A percentile compares a stretch with the other conserved stretches of the same genome.
These are phyloP conservation scores for Epinephelus malabaricus DNA, from an alignment of 2,797 vertebrate genomes.

Conservation along the genomic window DNA sequence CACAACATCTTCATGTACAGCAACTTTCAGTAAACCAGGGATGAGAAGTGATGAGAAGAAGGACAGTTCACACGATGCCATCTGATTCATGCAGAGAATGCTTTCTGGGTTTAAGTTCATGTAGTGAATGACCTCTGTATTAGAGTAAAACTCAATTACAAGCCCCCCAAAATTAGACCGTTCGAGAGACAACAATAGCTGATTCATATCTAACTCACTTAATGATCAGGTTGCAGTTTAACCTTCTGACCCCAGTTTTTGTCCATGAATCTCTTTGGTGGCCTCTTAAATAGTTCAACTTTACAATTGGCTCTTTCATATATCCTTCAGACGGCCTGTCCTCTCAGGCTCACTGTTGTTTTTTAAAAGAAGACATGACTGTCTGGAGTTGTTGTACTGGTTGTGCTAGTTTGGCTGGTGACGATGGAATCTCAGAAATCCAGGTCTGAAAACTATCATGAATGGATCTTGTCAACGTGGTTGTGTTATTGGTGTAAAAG, in stretches of 20 bases:
- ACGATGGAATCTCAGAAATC: slow-evolving; percentile 42
- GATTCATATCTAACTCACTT: slow-evolving; percentile 55
- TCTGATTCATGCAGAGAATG: background rate
- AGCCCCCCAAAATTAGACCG: slow-evolving; percentile 7
- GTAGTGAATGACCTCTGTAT: slow-evolving; percentile 1
- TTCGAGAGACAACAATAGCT: slow-evolving; percentile 56
- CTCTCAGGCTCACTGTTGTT: slow-evolving; percentile 43
- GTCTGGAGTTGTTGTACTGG: slow-evolving; percentile 30
- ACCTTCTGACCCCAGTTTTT: slow-evolving; percentile 60
- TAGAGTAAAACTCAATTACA: slow-evolving; percentile 5
- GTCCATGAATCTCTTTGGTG: slow-evolving; percentile 45
- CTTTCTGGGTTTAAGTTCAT: background rate
- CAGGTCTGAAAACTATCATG: background rate
- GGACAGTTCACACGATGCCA: background rate
- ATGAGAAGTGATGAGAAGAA: background rate
- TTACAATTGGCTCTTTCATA: slow-evolving; percentile 70
- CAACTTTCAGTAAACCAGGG: background rate
- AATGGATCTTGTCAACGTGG: slow-evolving; percentile 1
- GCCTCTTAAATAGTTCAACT: slow-evolving; percentile 64
- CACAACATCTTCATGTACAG: background rate
- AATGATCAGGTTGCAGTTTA: slow-evolving; percentile 48
- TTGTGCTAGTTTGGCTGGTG: slow-evolving; percentile 18
- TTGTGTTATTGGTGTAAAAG: background rate
- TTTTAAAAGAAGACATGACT: slow-evolving; percentile 20
- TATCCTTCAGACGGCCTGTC: slow-evolving; percentile 13